Conservation (phyloP, 2,113 vertebrate species). For the Siniperca chuatsi region DNA sequence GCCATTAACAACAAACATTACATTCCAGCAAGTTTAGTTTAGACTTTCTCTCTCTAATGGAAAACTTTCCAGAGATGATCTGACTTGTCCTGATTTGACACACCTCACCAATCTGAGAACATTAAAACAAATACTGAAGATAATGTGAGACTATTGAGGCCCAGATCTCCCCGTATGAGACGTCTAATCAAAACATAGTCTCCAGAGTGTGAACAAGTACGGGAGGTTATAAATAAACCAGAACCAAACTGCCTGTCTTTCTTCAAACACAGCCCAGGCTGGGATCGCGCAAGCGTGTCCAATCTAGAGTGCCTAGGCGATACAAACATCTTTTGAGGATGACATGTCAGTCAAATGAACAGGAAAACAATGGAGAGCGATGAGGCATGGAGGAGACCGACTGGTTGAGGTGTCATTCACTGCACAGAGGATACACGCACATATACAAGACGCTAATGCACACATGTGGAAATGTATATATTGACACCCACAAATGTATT, state of each 20-base stretch:
- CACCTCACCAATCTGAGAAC: constrained; percentile 2
- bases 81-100: constrained; percentile 21
- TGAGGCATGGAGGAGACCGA: constrained; percentile 49
- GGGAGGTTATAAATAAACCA: constrained; percentile 71
- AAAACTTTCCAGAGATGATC: constrained; percentile 10
- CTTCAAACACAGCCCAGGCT: constrained; percentile 56
- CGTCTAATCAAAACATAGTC: constrained; percentile 61
- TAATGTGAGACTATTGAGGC: constrained; percentile 21
- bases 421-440: constrained; percentile 1
- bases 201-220: constrained; percentile 54
- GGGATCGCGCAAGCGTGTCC: constrained; percentile 66
- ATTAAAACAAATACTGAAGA: constrained; percentile 35
- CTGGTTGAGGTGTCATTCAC: constrained; percentile 51
- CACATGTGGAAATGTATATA: not conserved
- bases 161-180: constrained; percentile 44
- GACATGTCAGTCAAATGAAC: constrained; percentile 73
- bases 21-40: not conserved
- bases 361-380: constrained; percentile 55
- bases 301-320: constrained; percentile 66
- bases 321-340: constrained; percentile 70
- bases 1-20: not conserved
- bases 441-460: not conserved
- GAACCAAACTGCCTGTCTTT: constrained; percentile 62
- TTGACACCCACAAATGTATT: not conserved
- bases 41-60: not conserved